These are phyloP conservation scores for Phylloscopus collybita DNA, from an alignment of 2,797 vertebrate species.

Conservation along the genomic window DNA sequence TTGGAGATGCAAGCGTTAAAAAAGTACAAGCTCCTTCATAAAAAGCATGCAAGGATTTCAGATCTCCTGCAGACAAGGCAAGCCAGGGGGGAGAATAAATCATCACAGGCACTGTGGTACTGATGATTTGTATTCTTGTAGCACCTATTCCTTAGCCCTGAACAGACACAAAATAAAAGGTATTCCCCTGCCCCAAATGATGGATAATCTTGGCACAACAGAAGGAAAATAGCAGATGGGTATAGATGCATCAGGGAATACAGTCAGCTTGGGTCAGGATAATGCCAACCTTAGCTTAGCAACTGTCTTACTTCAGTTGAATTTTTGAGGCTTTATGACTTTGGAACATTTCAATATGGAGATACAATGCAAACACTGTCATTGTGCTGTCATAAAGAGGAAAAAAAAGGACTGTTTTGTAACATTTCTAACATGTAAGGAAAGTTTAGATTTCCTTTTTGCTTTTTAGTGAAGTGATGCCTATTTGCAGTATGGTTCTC, in stretches of 20 bases:
- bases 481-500: not conserved
- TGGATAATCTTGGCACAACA: conserved; percentile 42
- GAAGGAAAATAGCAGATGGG: conserved; percentile 44
- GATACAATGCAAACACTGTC: not conserved
- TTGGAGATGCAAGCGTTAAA: not conserved
- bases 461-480: not conserved
- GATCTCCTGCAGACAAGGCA: not conserved
- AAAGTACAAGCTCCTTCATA: not conserved
- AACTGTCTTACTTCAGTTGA: conserved; percentile 4
- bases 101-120: not conserved
- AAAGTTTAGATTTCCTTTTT: not conserved
- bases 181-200: conserved; percentile 33
- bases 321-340: conserved; percentile 26
- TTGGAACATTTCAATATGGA: not conserved
- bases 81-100: conserved; percentile 12
- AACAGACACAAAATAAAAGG: conserved; percentile 21
- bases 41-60: not conserved
- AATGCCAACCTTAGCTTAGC: not conserved
- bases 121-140: conserved; percentile 37
- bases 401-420: not conserved
- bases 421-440: not conserved
- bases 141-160: not conserved
- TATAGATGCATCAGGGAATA: not conserved
- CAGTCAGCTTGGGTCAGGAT: not conserved
- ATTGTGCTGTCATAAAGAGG: not conserved